Base-by-base conservation (phyloP, 1,140 invertebrate genomes). In the Pemphigus obesinymphae region DNA sequence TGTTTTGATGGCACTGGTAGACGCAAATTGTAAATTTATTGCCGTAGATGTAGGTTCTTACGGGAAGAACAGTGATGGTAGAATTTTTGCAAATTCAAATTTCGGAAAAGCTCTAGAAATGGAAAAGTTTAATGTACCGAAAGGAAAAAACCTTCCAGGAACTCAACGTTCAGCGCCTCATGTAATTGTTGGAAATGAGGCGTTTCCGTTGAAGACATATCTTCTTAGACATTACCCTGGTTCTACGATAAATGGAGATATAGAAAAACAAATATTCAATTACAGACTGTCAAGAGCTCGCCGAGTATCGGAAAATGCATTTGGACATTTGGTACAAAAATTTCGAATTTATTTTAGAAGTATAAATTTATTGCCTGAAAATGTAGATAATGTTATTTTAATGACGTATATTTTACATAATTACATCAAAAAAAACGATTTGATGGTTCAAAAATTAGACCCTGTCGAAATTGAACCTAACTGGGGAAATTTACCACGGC, bases 231-330 rank as follows among this genome's bases (percentile, higher is more conserved):
- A 86, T 40, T 89, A 85, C 83, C 85, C 86, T 29, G 75, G 63
- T 61, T 26, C 45, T 6, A 23, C 10, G 37, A 68, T 68, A 34
- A 73, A 83, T 43, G 83, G 20, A 8, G 73, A 53, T 10, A 85
- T 63, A 6, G 45, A 43, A 53, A 82, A 82, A 72, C 15, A 84
- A 82, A 84, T 86, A 53, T 88, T 85, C 83, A 88, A 89, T 82
- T 88, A 87, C 82, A 83, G 87, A 83, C 70, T 87, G 40, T 86
- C 85, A 17, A 83, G 86, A 61, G 86, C 86, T 45, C 81, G 87
- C 73, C 84, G 86, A 50, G 85, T 85, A 11, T 84, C 87, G 8
- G 87, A 89, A 84, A 88, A 88, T 84, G 85, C 86, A n/a, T 88
- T 88, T 84, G 87, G 87, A 6, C 86, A 88, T 82, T 61, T 84